Conservation (phyloP, 2,888 invertebrate species). For the Cantharis rustica region DNA sequence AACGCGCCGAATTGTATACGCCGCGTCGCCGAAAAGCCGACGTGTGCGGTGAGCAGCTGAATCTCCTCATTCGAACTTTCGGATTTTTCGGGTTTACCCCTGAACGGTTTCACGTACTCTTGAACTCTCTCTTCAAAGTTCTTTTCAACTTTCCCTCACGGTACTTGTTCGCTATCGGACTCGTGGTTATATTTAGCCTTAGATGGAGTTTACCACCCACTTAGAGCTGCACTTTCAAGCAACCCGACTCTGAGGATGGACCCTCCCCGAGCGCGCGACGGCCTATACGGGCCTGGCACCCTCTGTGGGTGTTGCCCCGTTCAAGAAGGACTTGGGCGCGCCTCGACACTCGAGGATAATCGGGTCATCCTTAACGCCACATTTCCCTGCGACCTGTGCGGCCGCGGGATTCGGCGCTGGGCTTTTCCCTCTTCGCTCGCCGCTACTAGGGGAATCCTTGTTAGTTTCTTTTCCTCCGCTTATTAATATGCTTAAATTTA, state of each 20-base stretch:
- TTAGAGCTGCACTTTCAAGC: slow-evolving; percentile 65
- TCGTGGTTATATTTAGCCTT: slow-evolving; percentile 58
- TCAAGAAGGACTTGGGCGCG: too few species aligned
- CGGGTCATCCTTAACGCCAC: too few species aligned
- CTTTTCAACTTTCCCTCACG: slow-evolving; percentile 51
- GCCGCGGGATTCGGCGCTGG: too few species aligned
- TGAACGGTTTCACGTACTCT: slow-evolving; percentile 59
- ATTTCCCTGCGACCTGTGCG: too few species aligned
- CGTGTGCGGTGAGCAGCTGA: slow-evolving; percentile 31
- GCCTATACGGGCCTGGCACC: too few species aligned
- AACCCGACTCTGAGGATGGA: slow-evolving; percentile 58
- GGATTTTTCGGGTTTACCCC: slow-evolving; percentile 47
- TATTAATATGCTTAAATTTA: too few species aligned
- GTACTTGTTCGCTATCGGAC: slow-evolving; percentile 68
- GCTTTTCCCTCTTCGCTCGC: too few species aligned
- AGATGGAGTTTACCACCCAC: slow-evolving; percentile 61
- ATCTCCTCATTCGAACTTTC: slow-evolving; percentile 43
- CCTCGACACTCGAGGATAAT: too few species aligned
- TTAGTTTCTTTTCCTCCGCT: too few species aligned
- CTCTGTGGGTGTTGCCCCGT: too few species aligned
- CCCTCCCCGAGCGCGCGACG: too few species aligned
- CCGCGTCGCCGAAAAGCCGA: slow-evolving; percentile 27
- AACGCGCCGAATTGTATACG: slow-evolving; percentile 16
- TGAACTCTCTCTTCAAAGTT: slow-evolving; percentile 57
- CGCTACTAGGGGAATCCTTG: too few species aligned